Percentiles rank a stretch among this genome's conserved stretches.
Conservation (phyloP, 2,888 invertebrate genomes). For the Drosophila limbata region DNA sequence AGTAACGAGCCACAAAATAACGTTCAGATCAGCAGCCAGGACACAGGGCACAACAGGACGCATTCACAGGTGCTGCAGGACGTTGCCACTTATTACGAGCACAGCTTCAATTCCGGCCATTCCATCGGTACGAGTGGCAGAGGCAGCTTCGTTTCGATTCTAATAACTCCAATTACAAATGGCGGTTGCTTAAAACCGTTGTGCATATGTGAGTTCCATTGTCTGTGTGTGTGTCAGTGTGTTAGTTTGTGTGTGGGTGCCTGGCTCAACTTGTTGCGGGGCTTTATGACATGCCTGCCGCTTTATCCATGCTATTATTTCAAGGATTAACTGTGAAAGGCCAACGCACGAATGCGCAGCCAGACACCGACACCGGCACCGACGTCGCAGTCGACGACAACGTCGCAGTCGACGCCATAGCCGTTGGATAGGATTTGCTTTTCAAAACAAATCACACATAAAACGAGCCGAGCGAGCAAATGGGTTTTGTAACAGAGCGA, state of each 20-base stretch:
- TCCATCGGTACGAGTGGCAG: slow-evolving; percentile 11
- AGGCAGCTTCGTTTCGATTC: slow-evolving; percentile 70
- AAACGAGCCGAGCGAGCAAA: slow-evolving; percentile 39
- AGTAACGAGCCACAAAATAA: slow-evolving; percentile 28
- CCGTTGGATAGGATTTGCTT: slow-evolving; percentile 63
- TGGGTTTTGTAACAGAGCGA: slow-evolving; percentile 15
- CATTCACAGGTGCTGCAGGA: slow-evolving; percentile 64
- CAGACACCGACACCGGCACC: slow-evolving; percentile 39
- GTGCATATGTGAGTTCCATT: slow-evolving; percentile 55
- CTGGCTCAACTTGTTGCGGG: slow-evolving; percentile 78
- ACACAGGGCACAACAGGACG: slow-evolving; percentile 4
- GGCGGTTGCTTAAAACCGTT: slow-evolving; percentile 71
- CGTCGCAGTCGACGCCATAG: slow-evolving; percentile 9
- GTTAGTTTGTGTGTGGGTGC: slow-evolving; percentile 19
- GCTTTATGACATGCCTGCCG: slow-evolving; percentile 73
- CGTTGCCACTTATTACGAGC: slow-evolving; percentile 71
- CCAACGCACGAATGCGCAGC: slow-evolving; percentile 62
- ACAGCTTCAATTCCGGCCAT: slow-evolving; percentile 50
- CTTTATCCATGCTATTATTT: slow-evolving; percentile 80
- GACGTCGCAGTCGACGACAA: background rate
- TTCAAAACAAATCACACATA: slow-evolving; percentile 69
- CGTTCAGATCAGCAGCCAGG: slow-evolving; percentile 28
- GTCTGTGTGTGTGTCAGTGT: slow-evolving; percentile 2
- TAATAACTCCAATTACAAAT: slow-evolving; percentile 80
- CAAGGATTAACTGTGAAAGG: slow-evolving; percentile 77